phyloP scores from a whole-genome alignment of 2,113 vertebrate species.

The Apistogramma diplotaenia region DNA sequence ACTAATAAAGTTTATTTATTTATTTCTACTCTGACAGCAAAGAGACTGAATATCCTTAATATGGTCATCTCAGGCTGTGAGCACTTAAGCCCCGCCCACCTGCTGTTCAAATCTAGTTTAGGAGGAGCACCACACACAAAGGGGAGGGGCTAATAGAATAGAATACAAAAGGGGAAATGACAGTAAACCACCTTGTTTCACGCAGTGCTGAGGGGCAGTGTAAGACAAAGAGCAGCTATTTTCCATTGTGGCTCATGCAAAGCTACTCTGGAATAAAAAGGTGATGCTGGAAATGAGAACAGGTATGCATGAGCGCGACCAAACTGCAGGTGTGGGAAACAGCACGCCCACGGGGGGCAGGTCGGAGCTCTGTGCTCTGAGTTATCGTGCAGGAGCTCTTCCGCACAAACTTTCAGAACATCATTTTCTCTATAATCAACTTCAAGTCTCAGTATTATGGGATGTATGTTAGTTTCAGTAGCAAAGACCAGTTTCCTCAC shows the following conservation, averaged over 20 bases:
- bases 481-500: background rate
- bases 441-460: background rate
- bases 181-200: rapidly evolving
- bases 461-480: background rate
- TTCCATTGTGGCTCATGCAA: too few species aligned
- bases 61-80: background rate
- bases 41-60: background rate
- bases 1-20: background rate
- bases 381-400: too few species aligned
- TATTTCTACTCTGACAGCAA: background rate
- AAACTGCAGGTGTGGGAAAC: background rate
- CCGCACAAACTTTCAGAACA: too few species aligned
- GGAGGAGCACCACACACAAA: background rate
- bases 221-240: background rate
- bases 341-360: background rate
- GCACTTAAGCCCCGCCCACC: background rate
- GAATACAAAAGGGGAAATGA: too few species aligned
- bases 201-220: too few species aligned
- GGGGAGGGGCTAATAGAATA: background rate
- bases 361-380: too few species aligned
- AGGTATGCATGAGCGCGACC: background rate
- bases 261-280: too few species aligned
- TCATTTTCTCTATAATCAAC: background rate
- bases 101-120: background rate
- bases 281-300: too few species aligned